Evolutionary conservation across 2,797 vertebrate species (phyloP).

Genomic region (Bradypodion pumilum): DNA sequence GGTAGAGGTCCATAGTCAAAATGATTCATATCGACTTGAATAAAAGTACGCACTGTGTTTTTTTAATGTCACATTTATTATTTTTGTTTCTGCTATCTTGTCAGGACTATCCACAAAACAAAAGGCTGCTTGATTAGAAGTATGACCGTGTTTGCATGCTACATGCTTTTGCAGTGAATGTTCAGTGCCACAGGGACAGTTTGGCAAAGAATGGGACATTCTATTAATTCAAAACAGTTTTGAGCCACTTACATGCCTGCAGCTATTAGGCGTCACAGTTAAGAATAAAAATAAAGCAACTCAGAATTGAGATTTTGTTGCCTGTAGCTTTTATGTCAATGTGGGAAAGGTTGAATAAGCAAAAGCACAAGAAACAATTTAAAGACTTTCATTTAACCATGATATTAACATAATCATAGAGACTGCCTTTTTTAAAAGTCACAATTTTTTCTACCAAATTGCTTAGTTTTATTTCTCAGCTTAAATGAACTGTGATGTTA

Average conservation of each 20-base stretch:
- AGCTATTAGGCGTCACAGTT: constrained; percentile 61
- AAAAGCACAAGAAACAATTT: constrained; percentile 47
- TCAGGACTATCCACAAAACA: constrained; percentile 37
- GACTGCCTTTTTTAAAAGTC: constrained; percentile 56
- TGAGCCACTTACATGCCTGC: constrained; percentile 47
- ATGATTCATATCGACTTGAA: constrained; percentile 24
- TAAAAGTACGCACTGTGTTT: constrained; percentile 12
- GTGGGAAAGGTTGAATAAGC: constrained; percentile 56
- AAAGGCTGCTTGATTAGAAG: constrained; percentile 56
- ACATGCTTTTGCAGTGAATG: constrained; percentile 44
- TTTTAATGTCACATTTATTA: constrained; percentile 31
- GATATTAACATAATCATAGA: constrained; percentile 53
- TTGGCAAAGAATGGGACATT: constrained; percentile 55
- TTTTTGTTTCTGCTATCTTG: constrained; percentile 1
- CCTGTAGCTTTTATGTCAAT: constrained; percentile 47
- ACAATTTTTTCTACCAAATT: constrained; percentile 50
- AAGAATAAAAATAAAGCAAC: constrained; percentile 58
- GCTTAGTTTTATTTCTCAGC: constrained; percentile 50
- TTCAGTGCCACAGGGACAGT: constrained; percentile 45
- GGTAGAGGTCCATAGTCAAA: background rate
- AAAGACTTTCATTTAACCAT: constrained; percentile 56
- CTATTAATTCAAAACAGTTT: constrained; percentile 61
- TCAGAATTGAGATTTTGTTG: constrained; percentile 44
- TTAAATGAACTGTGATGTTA: constrained; percentile 63
- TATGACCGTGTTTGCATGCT: constrained; percentile 39